Base-by-base conservation (phyloP, 2,797 vertebrate species). In the Chaetophractus vellerosus region DNA sequence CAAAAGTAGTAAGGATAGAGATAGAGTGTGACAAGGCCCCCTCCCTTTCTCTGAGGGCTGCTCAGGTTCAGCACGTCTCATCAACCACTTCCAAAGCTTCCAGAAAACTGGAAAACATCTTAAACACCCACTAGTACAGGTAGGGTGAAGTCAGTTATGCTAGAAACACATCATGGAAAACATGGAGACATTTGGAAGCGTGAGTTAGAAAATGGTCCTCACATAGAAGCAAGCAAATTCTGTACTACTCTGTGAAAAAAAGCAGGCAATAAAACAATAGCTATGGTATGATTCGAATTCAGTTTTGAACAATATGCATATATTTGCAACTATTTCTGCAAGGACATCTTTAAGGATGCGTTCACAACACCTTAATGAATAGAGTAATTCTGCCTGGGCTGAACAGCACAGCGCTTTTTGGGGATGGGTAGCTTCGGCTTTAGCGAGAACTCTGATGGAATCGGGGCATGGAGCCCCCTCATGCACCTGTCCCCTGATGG, bases 401-500 rank as follows among this genome's bases (percentile, higher is more conserved):
- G 31, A 50, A 28, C 38, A 33, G 45, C 50, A 19, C 0, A 0
- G 18, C 1, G 5, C 50, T 26, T 9, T 55, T 19, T 15, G 0
- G 24, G 31, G 11, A 0, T 0, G 33, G 1, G 31, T 23, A 19
- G 28, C 19, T 50, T 61, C 15, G 9, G n/a, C n/a, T n/a, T 75
- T 33, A 9, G 31, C 28, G 12, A 75, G 55, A 24, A 4, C 36
- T 71, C 21, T 6, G 36, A 55, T 9, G 9, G 6, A 59, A 41
- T 6, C 33, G 41, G 1, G 3, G 26, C 2, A 9, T 19, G 33
- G 16, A 2, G 5, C 18, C 10, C 10, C 28, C 33, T 24, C 28
- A 0, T 0, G 1, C 2, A 28, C 11, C 59, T 31, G 2, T 8
- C 14, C 36, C 76, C 11, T 5, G 1, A 14, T 0, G 2, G 19